phyloP scores from a whole-genome alignment of 30 jellyfish, hydroid and myxozoan species.

The Nemopilema nomurai region DNA sequence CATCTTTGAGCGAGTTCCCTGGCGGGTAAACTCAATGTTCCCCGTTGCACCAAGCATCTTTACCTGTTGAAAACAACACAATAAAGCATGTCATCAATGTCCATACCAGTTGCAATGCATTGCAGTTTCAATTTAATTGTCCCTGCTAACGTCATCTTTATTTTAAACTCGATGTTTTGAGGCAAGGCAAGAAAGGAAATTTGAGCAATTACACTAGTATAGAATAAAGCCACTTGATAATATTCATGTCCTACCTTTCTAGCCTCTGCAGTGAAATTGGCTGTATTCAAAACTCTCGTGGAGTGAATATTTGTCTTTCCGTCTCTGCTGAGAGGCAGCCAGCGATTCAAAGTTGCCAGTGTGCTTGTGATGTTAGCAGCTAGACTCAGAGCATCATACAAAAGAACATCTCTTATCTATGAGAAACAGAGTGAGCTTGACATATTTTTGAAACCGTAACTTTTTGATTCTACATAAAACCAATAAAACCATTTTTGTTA shows the following conservation, averaged over 20 bases:
- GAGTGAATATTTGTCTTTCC: not conserved
- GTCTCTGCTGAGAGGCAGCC: not conserved
- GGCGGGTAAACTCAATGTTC: not conserved
- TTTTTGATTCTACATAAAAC: too few relatives aligned
- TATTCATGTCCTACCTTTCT: not conserved
- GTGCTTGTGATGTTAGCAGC: not conserved
- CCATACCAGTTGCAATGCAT: too few relatives aligned
- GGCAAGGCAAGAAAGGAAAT: too few relatives aligned
- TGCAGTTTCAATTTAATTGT: too few relatives aligned
- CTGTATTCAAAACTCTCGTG: not conserved
- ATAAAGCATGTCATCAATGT: not conserved
- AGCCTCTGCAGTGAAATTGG: not conserved
- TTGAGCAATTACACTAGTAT: too few relatives aligned
- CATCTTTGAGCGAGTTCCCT: not conserved
- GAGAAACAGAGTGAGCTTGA: too few relatives aligned
- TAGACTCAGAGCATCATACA: not conserved
- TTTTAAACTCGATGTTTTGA: too few relatives aligned
- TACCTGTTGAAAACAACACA: not conserved
- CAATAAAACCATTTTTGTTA: too few relatives aligned
- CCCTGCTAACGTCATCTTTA: too few relatives aligned
- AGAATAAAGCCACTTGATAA: too few relatives aligned
- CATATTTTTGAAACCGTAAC: too few relatives aligned
- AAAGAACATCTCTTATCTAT: not conserved
- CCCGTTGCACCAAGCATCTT: not conserved
- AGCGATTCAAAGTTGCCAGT: not conserved